These are phyloP conservation scores for Marronus borbonicus DNA, from an alignment of 2,888 invertebrate genomes.

Conservation along the genomic window DNA sequence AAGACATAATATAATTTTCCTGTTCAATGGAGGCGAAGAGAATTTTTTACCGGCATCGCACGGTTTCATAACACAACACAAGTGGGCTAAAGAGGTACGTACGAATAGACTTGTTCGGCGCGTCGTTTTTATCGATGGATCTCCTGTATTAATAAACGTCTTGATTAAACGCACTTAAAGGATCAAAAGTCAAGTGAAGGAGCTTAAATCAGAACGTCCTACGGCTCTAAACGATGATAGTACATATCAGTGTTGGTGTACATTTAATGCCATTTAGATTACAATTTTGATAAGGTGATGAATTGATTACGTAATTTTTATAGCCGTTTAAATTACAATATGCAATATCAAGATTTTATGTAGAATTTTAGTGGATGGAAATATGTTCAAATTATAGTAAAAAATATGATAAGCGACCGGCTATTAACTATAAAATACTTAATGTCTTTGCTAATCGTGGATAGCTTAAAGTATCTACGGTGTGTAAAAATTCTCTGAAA, in stretches of 20 bases:
- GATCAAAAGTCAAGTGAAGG: constrained; percentile 34
- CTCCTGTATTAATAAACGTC: constrained; percentile 5
- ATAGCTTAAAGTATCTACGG: too few relatives aligned
- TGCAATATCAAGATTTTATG: too few relatives aligned
- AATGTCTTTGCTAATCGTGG: too few relatives aligned
- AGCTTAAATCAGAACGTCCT: constrained; percentile 1
- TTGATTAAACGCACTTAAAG: constrained; percentile 12
- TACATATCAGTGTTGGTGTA: not conserved
- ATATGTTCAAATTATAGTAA: too few relatives aligned
- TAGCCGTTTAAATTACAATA: not conserved
- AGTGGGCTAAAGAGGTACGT: constrained; percentile 79
- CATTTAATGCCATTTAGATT: not conserved
- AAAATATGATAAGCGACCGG: too few relatives aligned
- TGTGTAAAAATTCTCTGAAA: too few relatives aligned
- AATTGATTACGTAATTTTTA: constrained; percentile 19
- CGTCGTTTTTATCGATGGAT: not conserved
- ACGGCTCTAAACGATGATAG: not conserved
- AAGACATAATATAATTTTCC: constrained; percentile 83
- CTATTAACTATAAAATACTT: too few relatives aligned
- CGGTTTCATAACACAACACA: constrained; percentile 92
- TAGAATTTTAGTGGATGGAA: too few relatives aligned
- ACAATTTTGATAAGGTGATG: not conserved
- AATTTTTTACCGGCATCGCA: constrained; percentile 91
- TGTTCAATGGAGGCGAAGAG: constrained; percentile 95
- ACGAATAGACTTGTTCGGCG: too few relatives aligned